Base-by-base conservation (phyloP, 2,888 invertebrate genomes). In the Diploptera punctata region DNA sequence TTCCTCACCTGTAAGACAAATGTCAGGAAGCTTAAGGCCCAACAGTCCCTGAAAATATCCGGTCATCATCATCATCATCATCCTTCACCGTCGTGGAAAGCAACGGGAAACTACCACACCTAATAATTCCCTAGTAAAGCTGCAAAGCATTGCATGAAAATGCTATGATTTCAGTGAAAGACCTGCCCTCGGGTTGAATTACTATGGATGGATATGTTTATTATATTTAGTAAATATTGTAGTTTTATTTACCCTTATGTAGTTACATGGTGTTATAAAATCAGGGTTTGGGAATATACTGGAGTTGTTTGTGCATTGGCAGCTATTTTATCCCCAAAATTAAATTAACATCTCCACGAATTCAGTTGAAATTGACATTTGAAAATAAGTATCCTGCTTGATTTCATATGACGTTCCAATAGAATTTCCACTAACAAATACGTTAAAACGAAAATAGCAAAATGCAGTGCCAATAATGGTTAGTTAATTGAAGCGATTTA, bases 291-390 rank as follows among this genome's bases (percentile, higher is more conserved):
- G n/a, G 29, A 57, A 29, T 57, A 24, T n/a, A 9, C 16, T 29
- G 29, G 18, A 3, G 16, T 29, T 29, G 29, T 29, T 57, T 57
- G 24, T 57, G 19, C 29, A 57, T 29, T 57, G 29, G 29, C 57
- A 57, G 29, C 16, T 57, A 57, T 57, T 57, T 57, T 57, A 29
- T 57, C 29, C 57, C 3, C 57, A 29, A 57, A 57, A 57, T 57
- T 57, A 57, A 57, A 57, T 57, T 57, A 29, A 57, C 57, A 29
- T 57, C 57, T 57, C 29, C 57, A 29, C 29, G 57, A 57, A 57
- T 57, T 57, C 57, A 29, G 29, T n/a, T 24, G 54, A 54, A n/a
- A 54, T 54, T 57, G 57, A 57, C 29, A 57, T 57, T 29, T 29
- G 16, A 29, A 57, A 57, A 29, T 57, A 29, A 57, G 29, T 16